Conservation (phyloP, 2,888 invertebrate species). For the Tipula lateralis region DNA sequence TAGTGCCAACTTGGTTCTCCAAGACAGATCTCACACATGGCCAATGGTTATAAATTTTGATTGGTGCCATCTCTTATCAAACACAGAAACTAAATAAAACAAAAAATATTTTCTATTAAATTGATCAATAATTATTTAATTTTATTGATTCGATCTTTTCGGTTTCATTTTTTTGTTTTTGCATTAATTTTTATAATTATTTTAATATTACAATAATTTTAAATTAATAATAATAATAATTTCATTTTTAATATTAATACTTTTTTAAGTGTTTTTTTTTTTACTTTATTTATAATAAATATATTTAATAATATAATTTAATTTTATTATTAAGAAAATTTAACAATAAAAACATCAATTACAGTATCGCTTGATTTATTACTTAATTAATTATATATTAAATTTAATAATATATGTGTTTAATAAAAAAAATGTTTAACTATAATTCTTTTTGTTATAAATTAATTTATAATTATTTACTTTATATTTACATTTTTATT, state of each 20-base stretch:
- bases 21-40: no score
- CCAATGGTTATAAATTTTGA: no score
- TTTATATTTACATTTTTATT: background rate
- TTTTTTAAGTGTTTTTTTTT: background rate
- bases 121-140: background rate
- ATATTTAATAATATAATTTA: background rate
- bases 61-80: background rate
- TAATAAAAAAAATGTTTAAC: background rate
- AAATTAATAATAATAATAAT: background rate
- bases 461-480: background rate
- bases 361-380: background rate
- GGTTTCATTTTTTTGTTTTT: background rate
- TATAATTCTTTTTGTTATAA: background rate
- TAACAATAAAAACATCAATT: constrained; percentile 24
- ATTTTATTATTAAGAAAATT: constrained; percentile 20
- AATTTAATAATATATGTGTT: background rate
- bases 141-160: background rate
- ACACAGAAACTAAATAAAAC: background rate
- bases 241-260: background rate
- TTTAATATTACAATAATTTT: background rate
- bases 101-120: background rate
- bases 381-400: background rate
- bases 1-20: no score
- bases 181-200: background rate
- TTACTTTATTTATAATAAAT: background rate